Evolutionary conservation across 2,888 invertebrate genomes (phyloP).

Genomic region (Labia minor): DNA sequence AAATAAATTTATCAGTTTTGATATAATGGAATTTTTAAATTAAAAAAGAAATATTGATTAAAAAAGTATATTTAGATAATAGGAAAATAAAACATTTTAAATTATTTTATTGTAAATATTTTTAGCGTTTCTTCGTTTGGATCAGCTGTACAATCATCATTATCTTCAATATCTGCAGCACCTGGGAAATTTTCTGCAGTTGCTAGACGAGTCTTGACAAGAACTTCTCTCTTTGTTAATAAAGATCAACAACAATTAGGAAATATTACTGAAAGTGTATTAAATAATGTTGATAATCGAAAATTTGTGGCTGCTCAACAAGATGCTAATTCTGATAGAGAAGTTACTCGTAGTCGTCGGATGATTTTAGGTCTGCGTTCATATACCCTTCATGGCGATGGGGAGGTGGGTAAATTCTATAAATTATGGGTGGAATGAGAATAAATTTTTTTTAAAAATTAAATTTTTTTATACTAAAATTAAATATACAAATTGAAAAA

Average conservation of each 20-base stretch:
- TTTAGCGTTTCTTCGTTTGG: conserved; percentile 8
- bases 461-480: no score
- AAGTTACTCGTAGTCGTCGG: conserved; percentile 28
- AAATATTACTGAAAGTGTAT: background rate
- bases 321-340: conserved; percentile 29
- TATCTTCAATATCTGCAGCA: conserved; percentile 4
- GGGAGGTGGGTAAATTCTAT: conserved; percentile 25
- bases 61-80: no score
- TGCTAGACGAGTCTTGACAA: conserved; percentile 29
- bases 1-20: no score
- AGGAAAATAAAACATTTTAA: no score
- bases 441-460: no score
- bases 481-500: no score
- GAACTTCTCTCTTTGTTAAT: conserved; percentile 20
- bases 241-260: background rate
- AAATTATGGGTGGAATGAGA: no score
- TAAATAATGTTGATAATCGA: conserved; percentile 31
- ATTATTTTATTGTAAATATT: no score
- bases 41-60: no score
- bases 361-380: conserved; percentile 34
- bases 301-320: conserved; percentile 31
- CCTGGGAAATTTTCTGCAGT: conserved; percentile 28
- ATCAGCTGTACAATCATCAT: conserved; percentile 13
- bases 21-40: no score
- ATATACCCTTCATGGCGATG: conserved; percentile 33